phyloP scores from a whole-genome alignment of 2,113 vertebrate species.

The Malurus elegans region DNA sequence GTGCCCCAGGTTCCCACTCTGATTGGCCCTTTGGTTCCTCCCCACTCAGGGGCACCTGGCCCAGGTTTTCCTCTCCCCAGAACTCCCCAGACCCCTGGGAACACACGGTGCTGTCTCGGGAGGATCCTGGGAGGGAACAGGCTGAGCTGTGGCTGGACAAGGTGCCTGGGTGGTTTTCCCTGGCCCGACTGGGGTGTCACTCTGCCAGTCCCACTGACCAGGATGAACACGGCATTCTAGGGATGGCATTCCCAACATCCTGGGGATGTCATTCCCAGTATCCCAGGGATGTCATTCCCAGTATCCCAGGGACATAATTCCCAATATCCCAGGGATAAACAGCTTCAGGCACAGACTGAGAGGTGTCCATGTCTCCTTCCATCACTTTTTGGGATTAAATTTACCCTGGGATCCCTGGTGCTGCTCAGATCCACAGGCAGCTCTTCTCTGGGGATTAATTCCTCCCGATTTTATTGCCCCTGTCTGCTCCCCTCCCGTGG shows the following conservation, averaged over 20 bases:
- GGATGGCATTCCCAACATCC: too few species aligned
- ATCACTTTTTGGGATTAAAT: neutral
- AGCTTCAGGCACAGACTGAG: neutral
- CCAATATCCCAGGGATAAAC: neutral
- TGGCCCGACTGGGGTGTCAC: neutral
- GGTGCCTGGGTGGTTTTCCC: neutral
- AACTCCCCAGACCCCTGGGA: neutral
- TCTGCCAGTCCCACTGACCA: rapidly evolving
- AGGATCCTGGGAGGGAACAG: neutral
- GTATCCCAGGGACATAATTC: too few species aligned
- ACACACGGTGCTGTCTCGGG: neutral
- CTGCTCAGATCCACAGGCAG: neutral
- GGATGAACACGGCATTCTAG: neutral
- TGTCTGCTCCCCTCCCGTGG: neutral
- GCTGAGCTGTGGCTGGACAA: rapidly evolving
- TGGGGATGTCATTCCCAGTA: too few species aligned
- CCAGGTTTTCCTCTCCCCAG: neutral
- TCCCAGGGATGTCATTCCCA: too few species aligned
- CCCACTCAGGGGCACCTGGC: neutral
- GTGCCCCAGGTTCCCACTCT: neutral
- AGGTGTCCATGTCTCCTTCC: neutral
- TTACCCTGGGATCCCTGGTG: neutral
- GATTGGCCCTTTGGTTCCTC: neutral
- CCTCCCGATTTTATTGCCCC: neutral
- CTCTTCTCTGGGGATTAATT: neutral